Percentiles rank a stretch among this genome's conserved stretches.
Conservation (phyloP, 2,797 vertebrate genomes). For the Enteromius anoplus region DNA sequence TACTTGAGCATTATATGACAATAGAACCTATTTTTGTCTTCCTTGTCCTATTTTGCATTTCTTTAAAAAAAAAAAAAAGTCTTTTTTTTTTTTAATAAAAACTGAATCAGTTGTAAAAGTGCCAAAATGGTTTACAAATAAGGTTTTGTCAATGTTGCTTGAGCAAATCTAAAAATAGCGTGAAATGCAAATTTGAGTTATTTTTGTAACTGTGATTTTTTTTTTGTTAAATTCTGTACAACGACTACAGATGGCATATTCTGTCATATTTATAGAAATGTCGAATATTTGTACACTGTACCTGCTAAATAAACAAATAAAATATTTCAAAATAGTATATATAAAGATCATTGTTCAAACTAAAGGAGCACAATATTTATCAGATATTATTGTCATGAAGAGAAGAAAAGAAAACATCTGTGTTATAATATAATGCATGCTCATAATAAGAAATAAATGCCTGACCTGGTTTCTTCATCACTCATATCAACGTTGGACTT, state of each 20-base stretch:
- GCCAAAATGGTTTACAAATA: not conserved
- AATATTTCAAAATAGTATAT: not conserved
- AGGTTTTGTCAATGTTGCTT: not conserved
- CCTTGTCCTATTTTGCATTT: not conserved
- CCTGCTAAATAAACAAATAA: not conserved
- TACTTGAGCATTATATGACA: not conserved
- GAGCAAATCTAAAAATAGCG: not conserved
- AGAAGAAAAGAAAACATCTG: not conserved
- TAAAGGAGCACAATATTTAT: not conserved
- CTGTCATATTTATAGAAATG: not conserved
- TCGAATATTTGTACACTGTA: not conserved
- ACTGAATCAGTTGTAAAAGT: not conserved
- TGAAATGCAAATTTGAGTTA: not conserved
- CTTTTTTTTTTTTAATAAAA: not conserved
- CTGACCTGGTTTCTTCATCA: constrained; percentile 73
- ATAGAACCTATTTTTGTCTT: not conserved
- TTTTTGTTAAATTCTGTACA: not conserved
- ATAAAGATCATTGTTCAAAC: not conserved
- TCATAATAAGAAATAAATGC: not conserved
- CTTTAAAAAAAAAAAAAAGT: not conserved
- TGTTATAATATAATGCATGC: not conserved
- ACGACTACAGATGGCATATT: not conserved
- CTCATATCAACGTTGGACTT: constrained; percentile 76
- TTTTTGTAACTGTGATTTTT: not conserved
- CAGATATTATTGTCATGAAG: not conserved